Conservation (phyloP, 2,888 invertebrate species). For the Watsonalla binaria region DNA sequence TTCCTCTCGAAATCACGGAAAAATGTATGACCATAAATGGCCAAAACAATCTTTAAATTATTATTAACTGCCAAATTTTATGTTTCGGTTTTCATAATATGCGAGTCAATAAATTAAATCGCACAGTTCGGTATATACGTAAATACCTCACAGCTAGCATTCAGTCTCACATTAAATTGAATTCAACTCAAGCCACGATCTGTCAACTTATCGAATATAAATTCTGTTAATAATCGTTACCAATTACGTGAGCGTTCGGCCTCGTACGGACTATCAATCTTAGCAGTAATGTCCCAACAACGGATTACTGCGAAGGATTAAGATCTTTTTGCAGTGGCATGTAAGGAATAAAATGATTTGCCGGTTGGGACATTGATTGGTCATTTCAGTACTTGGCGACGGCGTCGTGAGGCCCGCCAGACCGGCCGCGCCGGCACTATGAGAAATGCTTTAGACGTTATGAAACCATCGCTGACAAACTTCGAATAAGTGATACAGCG, state of each 20-base stretch:
- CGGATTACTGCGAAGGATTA: constrained; percentile 50
- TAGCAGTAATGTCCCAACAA: constrained; percentile 42
- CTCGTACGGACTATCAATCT: constrained; percentile 54
- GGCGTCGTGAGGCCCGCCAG: constrained; percentile 45
- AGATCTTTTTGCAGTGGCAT: constrained; percentile 54
- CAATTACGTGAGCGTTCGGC: constrained; percentile 68
- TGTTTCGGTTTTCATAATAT: too few relatives aligned
- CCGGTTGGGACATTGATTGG: constrained; percentile 46
- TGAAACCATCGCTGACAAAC: constrained; percentile 57
- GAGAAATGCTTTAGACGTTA: constrained; percentile 50
- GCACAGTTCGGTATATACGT: constrained; percentile 14
- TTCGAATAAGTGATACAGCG: constrained; percentile 19
- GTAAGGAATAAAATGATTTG: constrained; percentile 60
- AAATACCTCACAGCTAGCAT: constrained; percentile 53
- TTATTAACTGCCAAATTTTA: too few relatives aligned
- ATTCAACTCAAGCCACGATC: constrained; percentile 54
- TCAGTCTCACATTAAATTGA: constrained; percentile 50
- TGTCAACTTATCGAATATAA: constrained; percentile 70
- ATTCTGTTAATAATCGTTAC: constrained; percentile 70
- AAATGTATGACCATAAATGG: too few relatives aligned
- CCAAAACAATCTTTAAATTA: too few relatives aligned
- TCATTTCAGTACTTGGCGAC: constrained; percentile 30
- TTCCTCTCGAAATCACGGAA: too few relatives aligned
- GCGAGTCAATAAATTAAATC: too few relatives aligned
- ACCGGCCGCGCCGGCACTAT: constrained; percentile 37